Evolutionary conservation across 2,797 vertebrate species (phyloP).

Genomic region (Ciconia nigra): DNA sequence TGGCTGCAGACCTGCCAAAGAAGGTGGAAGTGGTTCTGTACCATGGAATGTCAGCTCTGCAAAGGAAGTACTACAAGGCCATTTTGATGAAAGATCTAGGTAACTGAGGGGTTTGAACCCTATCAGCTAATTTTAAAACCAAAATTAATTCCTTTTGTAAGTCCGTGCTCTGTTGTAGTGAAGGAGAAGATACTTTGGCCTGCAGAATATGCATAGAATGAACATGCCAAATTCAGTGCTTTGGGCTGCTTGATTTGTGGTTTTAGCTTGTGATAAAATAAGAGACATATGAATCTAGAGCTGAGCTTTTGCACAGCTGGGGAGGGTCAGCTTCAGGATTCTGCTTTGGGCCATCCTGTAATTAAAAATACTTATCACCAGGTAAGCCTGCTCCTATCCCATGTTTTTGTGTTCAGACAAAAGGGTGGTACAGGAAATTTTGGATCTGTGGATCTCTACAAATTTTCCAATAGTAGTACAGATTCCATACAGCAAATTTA

Average conservation of each 20-base stretch:
- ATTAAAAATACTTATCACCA: not conserved
- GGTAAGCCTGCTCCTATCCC: not conserved
- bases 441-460: not conserved
- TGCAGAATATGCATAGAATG: not conserved
- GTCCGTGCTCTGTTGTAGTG: not conserved
- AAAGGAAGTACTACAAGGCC: constrained; percentile 91
- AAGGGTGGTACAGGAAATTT: not conserved
- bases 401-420: not conserved
- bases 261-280: not conserved
- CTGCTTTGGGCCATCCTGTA: not conserved
- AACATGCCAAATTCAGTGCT: not conserved
- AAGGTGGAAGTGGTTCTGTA: constrained; percentile 89
- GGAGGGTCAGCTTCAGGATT: not conserved
- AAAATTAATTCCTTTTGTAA: not conserved
- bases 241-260: not conserved
- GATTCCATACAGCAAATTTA: not conserved
- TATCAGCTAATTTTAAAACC: not conserved
- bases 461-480: not conserved
- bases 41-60: constrained; percentile 90
- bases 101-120: constrained; percentile 57
- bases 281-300: not conserved
- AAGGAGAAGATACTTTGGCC: not conserved
- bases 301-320: not conserved
- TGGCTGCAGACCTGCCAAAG: constrained; percentile 86
- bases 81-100: constrained; percentile 87